These are phyloP conservation scores for Dasyurus viverrinus DNA, from an alignment of 2,113 vertebrate genomes.

Conservation along the genomic window DNA sequence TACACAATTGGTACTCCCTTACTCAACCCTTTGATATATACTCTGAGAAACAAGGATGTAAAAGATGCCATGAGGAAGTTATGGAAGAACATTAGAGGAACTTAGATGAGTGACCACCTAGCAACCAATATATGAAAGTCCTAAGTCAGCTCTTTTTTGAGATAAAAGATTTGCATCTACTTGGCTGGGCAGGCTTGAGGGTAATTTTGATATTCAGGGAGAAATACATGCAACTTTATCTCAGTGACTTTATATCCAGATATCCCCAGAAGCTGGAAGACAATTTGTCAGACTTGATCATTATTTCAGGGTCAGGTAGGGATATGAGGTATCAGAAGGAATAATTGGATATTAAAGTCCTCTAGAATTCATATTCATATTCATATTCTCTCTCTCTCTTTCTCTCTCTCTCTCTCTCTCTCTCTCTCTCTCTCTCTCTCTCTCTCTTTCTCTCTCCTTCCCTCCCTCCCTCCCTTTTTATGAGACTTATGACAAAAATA, in stretches of 20 bases:
- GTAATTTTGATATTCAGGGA: not conserved
- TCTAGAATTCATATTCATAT: too few species aligned
- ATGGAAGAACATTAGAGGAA: slow-evolving; percentile 8
- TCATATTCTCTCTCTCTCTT: too few species aligned
- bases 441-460: too few species aligned
- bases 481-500: too few species aligned
- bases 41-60: slow-evolving; percentile 52
- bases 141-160: not conserved
- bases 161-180: not conserved
- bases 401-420: too few species aligned
- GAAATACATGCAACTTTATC: not conserved
- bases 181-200: not conserved
- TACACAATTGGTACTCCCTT: slow-evolving; percentile 64
- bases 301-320: too few species aligned
- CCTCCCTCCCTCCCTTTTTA: too few species aligned
- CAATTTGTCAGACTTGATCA: too few species aligned
- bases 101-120: not conserved
- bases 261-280: too few species aligned
- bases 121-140: not conserved
- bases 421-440: too few species aligned
- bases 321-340: too few species aligned
- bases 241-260: not conserved
- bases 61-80: slow-evolving; percentile 18
- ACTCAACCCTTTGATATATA: slow-evolving; percentile 67
- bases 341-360: too few species aligned